Base-by-base conservation (phyloP, 2,797 vertebrate species). In the Pangasius sanitwongsei region DNA sequence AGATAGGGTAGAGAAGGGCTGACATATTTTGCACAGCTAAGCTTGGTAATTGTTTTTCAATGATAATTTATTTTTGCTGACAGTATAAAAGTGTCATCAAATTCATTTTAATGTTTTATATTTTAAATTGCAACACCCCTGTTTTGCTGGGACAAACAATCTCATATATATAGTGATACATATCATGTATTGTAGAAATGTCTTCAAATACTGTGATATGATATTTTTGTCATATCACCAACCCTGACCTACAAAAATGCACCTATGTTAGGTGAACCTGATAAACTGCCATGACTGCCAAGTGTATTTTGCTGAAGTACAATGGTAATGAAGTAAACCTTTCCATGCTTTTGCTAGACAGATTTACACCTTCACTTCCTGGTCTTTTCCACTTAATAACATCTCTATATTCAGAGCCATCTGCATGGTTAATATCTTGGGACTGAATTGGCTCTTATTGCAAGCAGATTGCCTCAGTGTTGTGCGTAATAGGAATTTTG, bases 401-500 rank as follows among this genome's bases (percentile, higher is more conserved):
- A 55, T 87, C 13, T 80, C 48, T 57, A 12, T n/a, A 9, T 70
- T 70, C 25, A 31, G 65, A 20, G 15, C 15, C 37, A 59, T 72
- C 16, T 25, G 31, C 23, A 37, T 37, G 13, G 44, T 69, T 87
- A 69, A 50, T 78, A 67, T 80, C 6, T 25, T 72, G 67, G 67
- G 31, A 28, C 25, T 75, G 18, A 75, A 44, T 31, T 77, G 72
- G 44, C n/a, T 59, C 20, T 86, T 15, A 20, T 13, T 88, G 65
- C 61, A 12, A n/a, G 18, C 61, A 34, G 16, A 18, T 41, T 83
- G 23, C 48, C 2, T 50, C 74, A 44, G 12, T 65, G 8, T 82
- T 75, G 87, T 88, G 85, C 25, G 84, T 81, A 85, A 77, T 61
- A 28, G 34, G 28, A 25, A 48, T 37, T 92, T 89, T 90, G 41